Conservation (phyloP, 2,113 vertebrate genomes). For the Sula dactylatra region DNA sequence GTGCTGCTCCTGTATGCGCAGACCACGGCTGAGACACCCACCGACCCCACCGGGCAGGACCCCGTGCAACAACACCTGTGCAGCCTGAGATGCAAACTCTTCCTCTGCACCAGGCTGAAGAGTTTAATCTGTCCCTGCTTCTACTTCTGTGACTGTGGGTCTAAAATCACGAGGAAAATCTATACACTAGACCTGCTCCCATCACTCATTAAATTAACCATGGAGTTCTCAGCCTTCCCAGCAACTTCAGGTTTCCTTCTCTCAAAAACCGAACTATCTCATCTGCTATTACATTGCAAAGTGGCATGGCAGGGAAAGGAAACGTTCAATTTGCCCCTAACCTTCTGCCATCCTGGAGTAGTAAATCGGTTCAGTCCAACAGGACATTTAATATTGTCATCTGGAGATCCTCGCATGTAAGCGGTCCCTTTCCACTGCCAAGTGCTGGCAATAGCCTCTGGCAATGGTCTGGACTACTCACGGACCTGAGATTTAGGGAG, state of each 20-base stretch:
- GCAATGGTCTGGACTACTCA: neutral
- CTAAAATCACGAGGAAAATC: neutral
- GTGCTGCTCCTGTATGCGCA: neutral
- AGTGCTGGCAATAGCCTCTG: neutral
- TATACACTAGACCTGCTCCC: neutral
- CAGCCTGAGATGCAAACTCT: neutral
- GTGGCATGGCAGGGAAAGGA: neutral
- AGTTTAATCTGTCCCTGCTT: neutral
- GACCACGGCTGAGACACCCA: neutral
- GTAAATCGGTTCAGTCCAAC: neutral
- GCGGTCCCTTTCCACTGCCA: neutral
- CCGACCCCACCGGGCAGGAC: accelerated
- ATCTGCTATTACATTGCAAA: neutral
- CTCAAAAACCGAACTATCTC: neutral
- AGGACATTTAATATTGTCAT: neutral
- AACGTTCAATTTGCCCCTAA: neutral
- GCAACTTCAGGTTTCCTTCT: neutral
- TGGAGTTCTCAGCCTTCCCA: neutral
- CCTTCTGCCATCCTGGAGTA: neutral
- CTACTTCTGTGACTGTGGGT: neutral
- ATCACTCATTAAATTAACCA: accelerated
- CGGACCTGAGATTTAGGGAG: neutral
- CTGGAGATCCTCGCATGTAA: accelerated
- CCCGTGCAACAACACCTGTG: neutral
- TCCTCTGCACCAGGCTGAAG: neutral